Base-by-base conservation (phyloP, 2,888 invertebrate species). In the Apamea epomidion region DNA sequence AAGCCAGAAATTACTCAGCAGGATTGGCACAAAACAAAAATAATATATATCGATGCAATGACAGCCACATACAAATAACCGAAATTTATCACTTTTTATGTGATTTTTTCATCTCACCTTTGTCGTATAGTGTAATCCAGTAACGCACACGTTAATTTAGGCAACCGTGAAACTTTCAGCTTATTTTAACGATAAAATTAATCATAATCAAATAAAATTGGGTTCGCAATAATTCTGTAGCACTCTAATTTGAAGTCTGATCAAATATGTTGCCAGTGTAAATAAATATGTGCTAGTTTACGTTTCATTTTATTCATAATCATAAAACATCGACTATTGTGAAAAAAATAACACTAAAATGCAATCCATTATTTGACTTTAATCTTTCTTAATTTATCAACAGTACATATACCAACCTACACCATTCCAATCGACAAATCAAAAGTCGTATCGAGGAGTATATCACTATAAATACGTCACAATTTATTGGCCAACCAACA, bases 1-100 rank as follows among this genome's bases (percentile, higher is more conserved):
- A 80, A 79, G 85, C 86, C 85, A 86, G 82, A 91, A 91, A 93
- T 94, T 94, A 94, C 92, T 93, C 94, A 93, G 94, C 94, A 92
- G 83, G 85, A 89, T 88, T 85, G 84, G 84, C 77, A 88, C 87
- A 90, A 91, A 93, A 93, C 91, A 91, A 91, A 91, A 93, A 92
- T 93, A 91, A 90, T 91, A 88, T 81, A 69, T 78, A 79, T 74
- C 83, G 74, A 83, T 74, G 74, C 58, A 80, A 71, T 85, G 87
- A 89, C 88, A 88, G 83, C 58, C 83, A 82, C 76, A 68, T 54
- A 73, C 64, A 79, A 86, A 77, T 75, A 82, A 51, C 58, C 73
- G 18, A 29, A 76, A 75, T 60, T 65, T 60, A 62, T 67, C 73
- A 77, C 60, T 70, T 72, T 76, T 42, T 64, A 29, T 21, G 65